Base-by-base conservation (phyloP, 1,140 invertebrate species). In the Euura lappo region DNA sequence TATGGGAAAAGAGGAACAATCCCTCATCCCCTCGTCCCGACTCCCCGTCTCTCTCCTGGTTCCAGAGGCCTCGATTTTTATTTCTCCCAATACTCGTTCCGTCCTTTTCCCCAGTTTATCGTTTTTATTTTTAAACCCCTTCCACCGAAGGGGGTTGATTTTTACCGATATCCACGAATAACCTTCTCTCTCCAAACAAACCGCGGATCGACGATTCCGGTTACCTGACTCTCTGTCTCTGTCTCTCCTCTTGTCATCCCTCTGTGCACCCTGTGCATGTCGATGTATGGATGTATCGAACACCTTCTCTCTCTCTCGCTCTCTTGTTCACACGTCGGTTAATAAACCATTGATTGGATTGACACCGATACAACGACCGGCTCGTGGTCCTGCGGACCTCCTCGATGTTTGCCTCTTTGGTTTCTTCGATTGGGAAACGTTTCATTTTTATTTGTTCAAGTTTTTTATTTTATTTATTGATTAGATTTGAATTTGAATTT, bases 261-360 rank as follows among this genome's bases (percentile, higher is more conserved):
- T 74, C 70, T 74, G 64, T 75, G 72, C 71, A 76, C 0, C 28
- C 28, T 28, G 28, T 28, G 28, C 28, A 28, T 28, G 28, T 75
- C 72, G 66, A 43, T 11, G 13, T 43, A 44, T 13, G 47, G 43
- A 47, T 68, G 7, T 60, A 28, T 71, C 11, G 67, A 44, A 51
- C 51, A 71, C 45, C 45, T 46, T 45, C n/a, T 72, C 74, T 70
- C 45, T 68, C 42, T 66, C 64, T 46, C 45, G 60, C 45, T 74
- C 74, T 74, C 72, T 76, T 73, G 79, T 83, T 82, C 82, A 79
- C 79, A 78, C 83, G 78, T 77, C 79, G 79, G 80, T 85, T 85
- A 85, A 85, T 85, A 85, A 85, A 85, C 78, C 81, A 84, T 85
- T 85, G 83, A 85, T 85, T 85, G 81, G 83, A 85, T 85, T 85